phyloP scores from a whole-genome alignment of 2,888 invertebrate genomes.

The Cryptops parisi region DNA sequence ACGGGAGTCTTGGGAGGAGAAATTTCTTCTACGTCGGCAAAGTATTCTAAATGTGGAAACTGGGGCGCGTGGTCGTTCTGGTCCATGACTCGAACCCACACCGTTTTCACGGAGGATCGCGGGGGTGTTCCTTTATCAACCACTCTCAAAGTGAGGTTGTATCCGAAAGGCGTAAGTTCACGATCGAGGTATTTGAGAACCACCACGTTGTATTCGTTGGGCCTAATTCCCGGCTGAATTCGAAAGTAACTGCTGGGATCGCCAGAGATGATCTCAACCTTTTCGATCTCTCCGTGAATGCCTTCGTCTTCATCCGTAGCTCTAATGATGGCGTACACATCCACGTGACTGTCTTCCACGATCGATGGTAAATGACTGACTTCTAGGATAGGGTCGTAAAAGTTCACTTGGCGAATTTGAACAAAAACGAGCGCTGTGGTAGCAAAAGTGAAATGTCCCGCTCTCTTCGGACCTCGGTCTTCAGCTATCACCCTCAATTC shows the following conservation, averaged over 20 bases:
- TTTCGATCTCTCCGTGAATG: constrained; percentile 65
- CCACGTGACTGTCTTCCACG: constrained; percentile 59
- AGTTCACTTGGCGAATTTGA: constrained; percentile 54
- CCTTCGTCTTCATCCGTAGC: constrained; percentile 72
- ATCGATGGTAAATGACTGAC: constrained; percentile 65
- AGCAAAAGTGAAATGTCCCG: constrained; percentile 22
- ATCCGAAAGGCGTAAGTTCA: constrained; percentile 60
- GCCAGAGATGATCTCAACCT: constrained; percentile 71
- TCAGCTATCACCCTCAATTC: constrained; percentile 63
- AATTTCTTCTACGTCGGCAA: constrained; percentile 72
- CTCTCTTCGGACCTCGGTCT: constrained; percentile 59
- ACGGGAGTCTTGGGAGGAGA: constrained; percentile 79
- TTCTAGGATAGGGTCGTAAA: constrained; percentile 68
- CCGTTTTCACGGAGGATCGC: constrained; percentile 58
- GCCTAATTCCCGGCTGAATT: constrained; percentile 42
- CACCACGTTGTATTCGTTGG: constrained; percentile 47
- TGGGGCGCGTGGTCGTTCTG: constrained; percentile 74
- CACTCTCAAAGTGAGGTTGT: constrained; percentile 73
- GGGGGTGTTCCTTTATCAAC: constrained; percentile 68
- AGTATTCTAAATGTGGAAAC: constrained; percentile 72
- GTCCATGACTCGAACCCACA: constrained; percentile 66
- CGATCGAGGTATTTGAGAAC: constrained; percentile 60
- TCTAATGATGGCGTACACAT: constrained; percentile 76
- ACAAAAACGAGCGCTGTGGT: constrained; percentile 35
- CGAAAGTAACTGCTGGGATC: constrained; percentile 81